Evolutionary conservation across 2,888 invertebrate genomes (phyloP).

Genomic region (Drosophila pseudotakahashii): DNA sequence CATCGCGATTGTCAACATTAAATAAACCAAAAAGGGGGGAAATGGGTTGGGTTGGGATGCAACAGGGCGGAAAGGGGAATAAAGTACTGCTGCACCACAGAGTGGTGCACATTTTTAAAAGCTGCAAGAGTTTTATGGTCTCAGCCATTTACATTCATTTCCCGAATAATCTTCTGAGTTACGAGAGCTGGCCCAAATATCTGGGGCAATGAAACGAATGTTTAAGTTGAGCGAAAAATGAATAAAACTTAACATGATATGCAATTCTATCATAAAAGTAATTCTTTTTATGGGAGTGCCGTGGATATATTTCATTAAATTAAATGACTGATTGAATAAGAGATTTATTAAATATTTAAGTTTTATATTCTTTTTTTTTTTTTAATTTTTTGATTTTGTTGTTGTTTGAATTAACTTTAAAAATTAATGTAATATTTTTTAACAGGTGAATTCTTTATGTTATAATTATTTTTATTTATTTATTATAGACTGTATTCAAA

Average conservation of each 20-base stretch:
- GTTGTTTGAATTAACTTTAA: too few species aligned
- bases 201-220: constrained; percentile 33
- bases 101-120: constrained; percentile 50
- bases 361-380: background rate
- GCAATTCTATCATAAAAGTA: constrained; percentile 6
- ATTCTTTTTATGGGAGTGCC: background rate
- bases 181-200: constrained; percentile 28
- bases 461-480: too few species aligned
- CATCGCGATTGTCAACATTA: constrained; percentile 60
- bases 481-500: too few species aligned
- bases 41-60: background rate
- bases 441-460: too few species aligned
- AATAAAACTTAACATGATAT: constrained; percentile 7
- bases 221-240: constrained; percentile 4
- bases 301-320: background rate
- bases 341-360: too few species aligned
- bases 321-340: too few species aligned
- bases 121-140: constrained; percentile 66
- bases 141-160: constrained; percentile 70
- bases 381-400: too few species aligned
- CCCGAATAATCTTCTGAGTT: constrained; percentile 41
- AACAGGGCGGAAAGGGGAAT: constrained; percentile 16
- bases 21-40: constrained; percentile 12
- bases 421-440: too few species aligned
- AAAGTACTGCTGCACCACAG: constrained; percentile 27